Base-by-base conservation (phyloP, 2,797 vertebrate genomes). In the Acanthopagrus latus region DNA sequence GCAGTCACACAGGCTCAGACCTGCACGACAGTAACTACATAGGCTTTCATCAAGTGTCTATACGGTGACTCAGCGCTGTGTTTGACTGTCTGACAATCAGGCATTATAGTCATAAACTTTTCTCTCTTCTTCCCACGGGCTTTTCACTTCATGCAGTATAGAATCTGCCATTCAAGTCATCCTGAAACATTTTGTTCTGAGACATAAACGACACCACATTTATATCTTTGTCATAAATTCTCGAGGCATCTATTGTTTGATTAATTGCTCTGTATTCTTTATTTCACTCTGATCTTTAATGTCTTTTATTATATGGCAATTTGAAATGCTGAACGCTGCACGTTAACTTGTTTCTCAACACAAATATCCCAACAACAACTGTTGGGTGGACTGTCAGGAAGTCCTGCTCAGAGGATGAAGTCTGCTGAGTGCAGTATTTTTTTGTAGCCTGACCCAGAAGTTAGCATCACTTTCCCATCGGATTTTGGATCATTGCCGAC, bases 61-160 rank as follows among this genome's bases (percentile, higher is more conserved):
- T 27, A 67, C 58, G 43, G 16, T 52, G 62, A 64, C 16, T 75
- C 9, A 63, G 0, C 58, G 23, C 14, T 25, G 71, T 23, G 14
- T 71, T 65, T 27, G 16, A n/a, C 18, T 23, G 1, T 52, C 47
- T 5, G 64, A 78, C 58, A 82, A 59, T 68, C 52, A 64, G 29
- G 9, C 10, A 14, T 59, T 29, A 23, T 17, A 16, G 44, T 33
- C 0, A 1, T 23, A 50, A 56, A 51, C 21, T 16, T 64, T 58
- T 20, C 43, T 48, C 18, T 41, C 58, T 21, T 43, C 66, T 38
- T 38, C 41, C 16, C 13, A 29, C 8, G 20, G 4, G 10, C 10
- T 41, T 83, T 64, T 55, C 23, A 25, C 18, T 73, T 47, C 18
- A 59, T 64, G 54, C 56, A 68, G 62, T 7, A 33, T 21, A 33